phyloP scores from a whole-genome alignment of 2,888 invertebrate genomes.

The Xestia xanthographa region DNA sequence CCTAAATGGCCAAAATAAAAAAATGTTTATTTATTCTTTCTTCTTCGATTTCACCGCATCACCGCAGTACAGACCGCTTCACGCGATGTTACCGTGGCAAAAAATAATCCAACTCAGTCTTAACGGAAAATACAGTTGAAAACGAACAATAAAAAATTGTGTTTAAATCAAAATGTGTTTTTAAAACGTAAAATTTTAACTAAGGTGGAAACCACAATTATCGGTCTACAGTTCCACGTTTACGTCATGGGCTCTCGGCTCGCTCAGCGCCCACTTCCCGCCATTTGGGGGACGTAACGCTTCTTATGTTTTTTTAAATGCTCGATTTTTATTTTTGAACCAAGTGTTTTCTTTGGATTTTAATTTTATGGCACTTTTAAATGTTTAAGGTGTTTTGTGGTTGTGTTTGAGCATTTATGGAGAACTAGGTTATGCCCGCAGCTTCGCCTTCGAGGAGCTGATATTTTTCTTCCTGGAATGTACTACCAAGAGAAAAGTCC shows the following conservation, averaged over 20 bases:
- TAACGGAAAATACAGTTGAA: neutral
- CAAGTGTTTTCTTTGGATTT: constrained; percentile 31
- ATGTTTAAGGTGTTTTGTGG: neutral
- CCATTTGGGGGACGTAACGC: constrained; percentile 34
- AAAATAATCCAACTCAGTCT: neutral
- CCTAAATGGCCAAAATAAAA: too few species aligned
- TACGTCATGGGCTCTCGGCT: constrained; percentile 35
- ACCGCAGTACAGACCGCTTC: too few species aligned
- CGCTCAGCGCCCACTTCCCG: constrained; percentile 38
- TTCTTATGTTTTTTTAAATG: constrained; percentile 49
- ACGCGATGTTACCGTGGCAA: neutral
- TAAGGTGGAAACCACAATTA: constrained; percentile 40
- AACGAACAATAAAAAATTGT: neutral
- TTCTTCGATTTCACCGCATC: too few species aligned
- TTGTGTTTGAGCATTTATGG: constrained; percentile 4
- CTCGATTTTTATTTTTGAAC: constrained; percentile 38
- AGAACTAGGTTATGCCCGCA: neutral
- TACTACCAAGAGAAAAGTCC: neutral
- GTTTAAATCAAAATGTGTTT: constrained; percentile 23
- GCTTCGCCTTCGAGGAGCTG: neutral
- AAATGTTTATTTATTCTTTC: too few species aligned
- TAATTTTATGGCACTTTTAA: constrained; percentile 32
- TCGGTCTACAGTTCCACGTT: constrained; percentile 30
- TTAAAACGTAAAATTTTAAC: neutral
- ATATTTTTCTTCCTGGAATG: neutral